A percentile compares a stretch with the other conserved stretches of the same genome.
These are phyloP conservation scores for Amaurobius ferox DNA, from an alignment of 2,888 invertebrate genomes.

Conservation along the genomic window DNA sequence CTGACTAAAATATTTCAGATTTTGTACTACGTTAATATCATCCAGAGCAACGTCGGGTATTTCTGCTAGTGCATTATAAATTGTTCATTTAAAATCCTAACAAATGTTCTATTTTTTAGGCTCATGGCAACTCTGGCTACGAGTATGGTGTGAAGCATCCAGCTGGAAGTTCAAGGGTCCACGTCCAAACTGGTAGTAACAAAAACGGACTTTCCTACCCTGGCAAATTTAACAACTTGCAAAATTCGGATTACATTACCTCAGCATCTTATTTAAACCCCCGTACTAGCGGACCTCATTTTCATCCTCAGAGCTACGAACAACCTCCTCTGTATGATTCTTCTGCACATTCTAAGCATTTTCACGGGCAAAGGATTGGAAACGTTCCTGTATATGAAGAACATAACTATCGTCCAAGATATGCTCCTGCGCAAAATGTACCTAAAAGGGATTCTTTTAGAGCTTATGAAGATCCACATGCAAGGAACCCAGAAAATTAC, in stretches of 20 bases:
- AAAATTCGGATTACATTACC: not conserved
- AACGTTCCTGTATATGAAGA: not conserved
- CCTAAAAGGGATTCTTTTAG: not conserved
- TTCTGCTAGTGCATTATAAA: too few relatives aligned
- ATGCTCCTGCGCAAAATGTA: not conserved
- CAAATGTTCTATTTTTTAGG: too few relatives aligned
- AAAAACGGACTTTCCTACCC: not conserved
- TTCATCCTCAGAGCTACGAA: not conserved
- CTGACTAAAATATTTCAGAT: too few relatives aligned
- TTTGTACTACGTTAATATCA: too few relatives aligned
- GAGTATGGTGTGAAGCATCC: conserved; percentile 44
- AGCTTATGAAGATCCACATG: not conserved
- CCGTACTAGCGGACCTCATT: too few relatives aligned
- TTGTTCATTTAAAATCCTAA: too few relatives aligned
- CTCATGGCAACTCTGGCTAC: conserved; percentile 21
- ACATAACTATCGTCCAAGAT: not conserved
- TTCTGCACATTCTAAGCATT: too few relatives aligned
- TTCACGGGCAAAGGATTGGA: not conserved
- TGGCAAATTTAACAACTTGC: not conserved
- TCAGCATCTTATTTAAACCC: not conserved
- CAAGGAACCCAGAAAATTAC: not conserved
- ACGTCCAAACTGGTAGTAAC: conserved; percentile 22
- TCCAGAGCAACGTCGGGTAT: too few relatives aligned
- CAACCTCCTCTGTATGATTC: not conserved
- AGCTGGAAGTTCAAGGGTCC: conserved; percentile 36